Conservation (phyloP, 1,140 invertebrate species). For the Episyrphus balteatus region DNA sequence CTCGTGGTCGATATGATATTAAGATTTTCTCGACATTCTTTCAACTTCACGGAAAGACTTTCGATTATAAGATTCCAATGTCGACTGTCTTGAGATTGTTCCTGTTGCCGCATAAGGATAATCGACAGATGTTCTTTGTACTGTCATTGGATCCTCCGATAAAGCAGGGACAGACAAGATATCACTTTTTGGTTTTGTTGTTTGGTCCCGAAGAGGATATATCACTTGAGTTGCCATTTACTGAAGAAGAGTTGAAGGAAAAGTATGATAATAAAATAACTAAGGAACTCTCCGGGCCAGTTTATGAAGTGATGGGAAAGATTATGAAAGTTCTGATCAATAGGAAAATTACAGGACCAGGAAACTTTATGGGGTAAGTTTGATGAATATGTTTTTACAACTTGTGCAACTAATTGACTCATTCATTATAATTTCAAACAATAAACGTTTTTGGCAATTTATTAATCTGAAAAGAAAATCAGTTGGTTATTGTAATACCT, state of each 20-base stretch:
- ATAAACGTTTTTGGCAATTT: too few relatives aligned
- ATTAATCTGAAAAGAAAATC: too few relatives aligned
- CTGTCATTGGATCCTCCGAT: constrained; percentile 97
- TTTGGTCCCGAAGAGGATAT: constrained; percentile 93
- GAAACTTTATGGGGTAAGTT: constrained; percentile 77
- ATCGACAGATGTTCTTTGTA: constrained; percentile 98
- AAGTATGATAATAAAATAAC: constrained; percentile 91
- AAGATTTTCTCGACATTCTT: constrained; percentile 97
- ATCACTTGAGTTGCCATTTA: constrained; percentile 82
- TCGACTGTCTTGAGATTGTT: constrained; percentile 90
- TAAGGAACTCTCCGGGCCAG: constrained; percentile 84
- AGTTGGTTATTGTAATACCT: too few relatives aligned
- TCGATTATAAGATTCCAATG: constrained; percentile 99
- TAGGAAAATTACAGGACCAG: constrained; percentile 89
- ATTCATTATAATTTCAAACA: too few relatives aligned
- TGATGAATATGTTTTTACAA: neutral
- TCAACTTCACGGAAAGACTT: constrained; percentile 99
- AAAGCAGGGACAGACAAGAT: constrained; percentile 96
- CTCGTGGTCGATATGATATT: constrained; percentile 98
- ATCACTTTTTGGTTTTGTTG: constrained; percentile 88
- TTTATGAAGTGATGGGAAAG: constrained; percentile 90
- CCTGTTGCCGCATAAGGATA: constrained; percentile 93
- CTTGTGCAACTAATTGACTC: too few relatives aligned
- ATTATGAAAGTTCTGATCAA: constrained; percentile 95
- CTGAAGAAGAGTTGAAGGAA: constrained; percentile 84